Conservation (phyloP, 2,797 vertebrate genomes). For the Anguilla anguilla region DNA sequence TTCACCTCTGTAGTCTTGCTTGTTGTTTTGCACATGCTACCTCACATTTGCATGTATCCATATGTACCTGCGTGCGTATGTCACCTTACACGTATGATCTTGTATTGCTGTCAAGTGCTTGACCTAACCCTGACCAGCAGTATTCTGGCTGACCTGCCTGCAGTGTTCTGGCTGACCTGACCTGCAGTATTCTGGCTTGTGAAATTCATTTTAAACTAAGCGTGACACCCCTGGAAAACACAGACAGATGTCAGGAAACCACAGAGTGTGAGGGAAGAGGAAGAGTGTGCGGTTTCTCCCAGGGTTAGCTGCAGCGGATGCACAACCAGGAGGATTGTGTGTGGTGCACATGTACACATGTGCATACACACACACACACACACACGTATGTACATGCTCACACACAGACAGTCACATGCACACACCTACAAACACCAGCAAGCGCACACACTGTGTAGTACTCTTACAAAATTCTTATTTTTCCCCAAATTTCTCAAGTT, state of each 20-base stretch:
- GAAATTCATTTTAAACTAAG: background rate
- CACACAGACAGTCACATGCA: background rate
- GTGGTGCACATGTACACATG: background rate
- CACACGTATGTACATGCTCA: background rate
- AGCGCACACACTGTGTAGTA: no score
- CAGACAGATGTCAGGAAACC: background rate
- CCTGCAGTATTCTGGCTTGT: no score
- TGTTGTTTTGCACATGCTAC: background rate
- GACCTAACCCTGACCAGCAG: no score
- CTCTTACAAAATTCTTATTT: no score
- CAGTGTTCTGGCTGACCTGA: no score
- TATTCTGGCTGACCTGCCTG: no score
- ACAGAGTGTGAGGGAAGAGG: background rate
- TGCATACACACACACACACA: background rate
- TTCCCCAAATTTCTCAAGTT: background rate
- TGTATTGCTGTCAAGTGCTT: background rate
- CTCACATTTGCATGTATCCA: no score
- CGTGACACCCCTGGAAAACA: background rate
- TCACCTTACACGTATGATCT: background rate
- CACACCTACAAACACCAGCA: no score
- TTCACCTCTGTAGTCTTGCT: background rate
- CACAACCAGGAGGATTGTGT: background rate
- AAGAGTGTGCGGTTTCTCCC: background rate
- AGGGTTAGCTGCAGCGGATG: background rate
- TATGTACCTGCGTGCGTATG: background rate